Conservation (phyloP, 2,113 vertebrate species). For the Phrynosoma platyrhinos region DNA sequence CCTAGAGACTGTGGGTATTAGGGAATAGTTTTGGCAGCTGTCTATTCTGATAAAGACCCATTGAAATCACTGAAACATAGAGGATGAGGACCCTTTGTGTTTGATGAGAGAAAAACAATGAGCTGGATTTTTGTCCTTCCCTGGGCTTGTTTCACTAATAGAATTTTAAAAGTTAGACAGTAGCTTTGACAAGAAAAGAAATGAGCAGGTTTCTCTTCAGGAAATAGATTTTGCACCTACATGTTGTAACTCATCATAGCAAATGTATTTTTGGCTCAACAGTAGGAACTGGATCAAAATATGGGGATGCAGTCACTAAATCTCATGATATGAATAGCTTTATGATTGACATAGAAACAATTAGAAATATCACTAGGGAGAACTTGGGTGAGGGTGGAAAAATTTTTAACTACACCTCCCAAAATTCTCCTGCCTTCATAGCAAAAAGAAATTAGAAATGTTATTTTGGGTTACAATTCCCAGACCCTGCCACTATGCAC, state of each 20-base stretch:
- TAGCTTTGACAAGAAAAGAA: not conserved
- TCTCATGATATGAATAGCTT: constrained; percentile 47
- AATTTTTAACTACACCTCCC: too few species aligned
- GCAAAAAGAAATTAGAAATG: too few species aligned
- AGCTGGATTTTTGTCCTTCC: too few species aligned
- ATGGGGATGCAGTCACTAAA: constrained; percentile 17
- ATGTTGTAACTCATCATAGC: not conserved
- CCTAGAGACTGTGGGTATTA: not conserved
- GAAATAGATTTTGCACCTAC: constrained; percentile 33
- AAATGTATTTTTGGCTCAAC: constrained; percentile 46
- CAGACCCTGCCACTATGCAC: too few species aligned
- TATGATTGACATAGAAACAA: constrained; percentile 55
- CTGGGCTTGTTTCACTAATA: too few species aligned
- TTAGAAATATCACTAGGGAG: constrained; percentile 58
- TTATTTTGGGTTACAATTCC: too few species aligned
- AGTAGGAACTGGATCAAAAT: not conserved
- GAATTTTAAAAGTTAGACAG: too few species aligned
- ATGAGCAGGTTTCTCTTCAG: not conserved
- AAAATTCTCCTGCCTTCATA: too few species aligned
- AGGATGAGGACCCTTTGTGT: not conserved
- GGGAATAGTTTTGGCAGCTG: not conserved
- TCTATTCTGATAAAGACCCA: not conserved
- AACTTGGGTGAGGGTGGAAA: too few species aligned
- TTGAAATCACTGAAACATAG: not conserved
- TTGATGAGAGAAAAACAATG: too few species aligned